Conservation (phyloP, 2,797 vertebrate species). For the Rhabdophis nuchalis region DNA sequence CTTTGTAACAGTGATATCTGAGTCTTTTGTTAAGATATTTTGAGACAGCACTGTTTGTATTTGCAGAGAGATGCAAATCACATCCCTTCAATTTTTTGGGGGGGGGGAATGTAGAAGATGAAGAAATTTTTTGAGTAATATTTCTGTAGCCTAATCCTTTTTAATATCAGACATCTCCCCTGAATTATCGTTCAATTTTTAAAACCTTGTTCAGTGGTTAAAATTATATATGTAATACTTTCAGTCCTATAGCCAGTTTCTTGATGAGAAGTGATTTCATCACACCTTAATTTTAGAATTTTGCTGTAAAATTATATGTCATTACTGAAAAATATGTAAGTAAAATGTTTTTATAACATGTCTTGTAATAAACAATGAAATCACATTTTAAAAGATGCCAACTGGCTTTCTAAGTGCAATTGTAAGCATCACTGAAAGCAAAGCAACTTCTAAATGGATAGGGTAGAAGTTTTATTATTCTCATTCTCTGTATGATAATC, state of each 20-base stretch:
- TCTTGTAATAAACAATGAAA: neutral
- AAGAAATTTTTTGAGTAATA: neutral
- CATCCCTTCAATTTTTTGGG: neutral
- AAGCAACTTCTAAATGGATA: neutral
- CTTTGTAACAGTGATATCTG: conserved; percentile 9
- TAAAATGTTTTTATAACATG: neutral
- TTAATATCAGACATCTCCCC: neutral
- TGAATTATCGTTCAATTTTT: neutral
- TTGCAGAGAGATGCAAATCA: conserved; percentile 20
- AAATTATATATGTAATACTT: neutral
- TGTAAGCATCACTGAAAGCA: neutral
- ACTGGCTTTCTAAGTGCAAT: neutral
- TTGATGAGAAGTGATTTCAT: neutral
- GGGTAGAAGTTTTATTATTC: neutral
- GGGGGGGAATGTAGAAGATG: no score
- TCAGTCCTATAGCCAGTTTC: neutral
- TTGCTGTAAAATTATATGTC: neutral
- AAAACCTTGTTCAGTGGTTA: neutral
- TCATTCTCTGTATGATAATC: neutral
- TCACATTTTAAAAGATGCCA: neutral
- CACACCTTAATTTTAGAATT: neutral
- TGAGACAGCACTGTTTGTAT: conserved; percentile 1
- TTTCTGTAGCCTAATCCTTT: neutral
- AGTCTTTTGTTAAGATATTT: neutral
- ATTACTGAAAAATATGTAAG: neutral